Percentiles rank a stretch among this genome's conserved stretches.
Evolutionary conservation across 2,113 vertebrate genomes (phyloP).

Genomic region (Perca fluviatilis): DNA sequence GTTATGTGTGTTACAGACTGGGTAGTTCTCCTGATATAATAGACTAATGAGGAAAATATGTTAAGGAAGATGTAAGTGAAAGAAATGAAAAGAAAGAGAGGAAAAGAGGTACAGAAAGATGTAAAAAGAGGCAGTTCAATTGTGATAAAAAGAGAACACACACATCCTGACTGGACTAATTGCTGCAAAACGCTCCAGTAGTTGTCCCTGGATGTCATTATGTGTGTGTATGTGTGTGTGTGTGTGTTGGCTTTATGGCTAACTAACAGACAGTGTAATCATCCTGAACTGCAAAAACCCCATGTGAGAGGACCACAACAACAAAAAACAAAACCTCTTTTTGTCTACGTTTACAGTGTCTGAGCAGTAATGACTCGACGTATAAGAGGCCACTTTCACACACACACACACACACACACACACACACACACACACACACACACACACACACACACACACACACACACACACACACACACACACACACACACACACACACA

Average conservation of each 20-base stretch:
- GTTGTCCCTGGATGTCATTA: constrained; percentile 56
- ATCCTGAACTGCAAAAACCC: constrained; percentile 60
- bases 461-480: constrained; percentile 23
- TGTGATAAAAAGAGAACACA: constrained; percentile 9
- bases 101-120: not conserved
- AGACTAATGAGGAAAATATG: not conserved
- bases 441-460: constrained; percentile 22
- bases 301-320: constrained; percentile 47
- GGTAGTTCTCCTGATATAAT: not conserved
- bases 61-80: not conserved
- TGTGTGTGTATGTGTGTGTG: constrained; percentile 32
- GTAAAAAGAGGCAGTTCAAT: not conserved
- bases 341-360: constrained; percentile 43
- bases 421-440: constrained; percentile 16
- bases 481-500: constrained; percentile 15
- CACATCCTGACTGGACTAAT: constrained; percentile 44
- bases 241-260: constrained; percentile 71
- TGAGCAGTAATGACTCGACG: constrained; percentile 58
- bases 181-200: constrained; percentile 50
- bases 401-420: constrained; percentile 20
- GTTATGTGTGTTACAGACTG: not conserved
- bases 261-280: constrained; percentile 79
- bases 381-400: constrained; percentile 65
- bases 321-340: constrained; percentile 46
- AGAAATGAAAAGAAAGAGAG: not conserved